Base-by-base conservation (phyloP, 2,888 invertebrate genomes). In the Lepidocyrtoides sp. region DNA sequence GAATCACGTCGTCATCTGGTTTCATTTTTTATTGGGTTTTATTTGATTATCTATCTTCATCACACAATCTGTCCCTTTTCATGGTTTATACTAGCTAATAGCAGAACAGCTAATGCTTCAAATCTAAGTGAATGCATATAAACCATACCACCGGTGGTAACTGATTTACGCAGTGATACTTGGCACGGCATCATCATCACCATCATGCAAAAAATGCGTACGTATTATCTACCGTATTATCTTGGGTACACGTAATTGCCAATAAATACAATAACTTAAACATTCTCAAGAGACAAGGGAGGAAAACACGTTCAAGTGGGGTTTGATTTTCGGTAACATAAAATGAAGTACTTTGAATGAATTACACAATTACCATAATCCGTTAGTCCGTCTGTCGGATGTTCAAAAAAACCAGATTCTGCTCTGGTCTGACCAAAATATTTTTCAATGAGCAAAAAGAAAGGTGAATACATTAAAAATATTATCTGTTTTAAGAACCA, bases 261-360 rank as follows among this genome's bases (percentile, higher is more conserved):
- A 77, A 77, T 77, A 77, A 77, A 77, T 77, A 29, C 23, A 75
- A 75, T 77, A 77, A 26, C 17, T 77, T 54, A n/a, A n/a, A n/a
- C n/a, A n/a, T n/a, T n/a, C n/a, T n/a, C n/a, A n/a, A n/a, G n/a
- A n/a, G n/a, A n/a, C n/a, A n/a, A n/a, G n/a, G n/a, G n/a, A 4
- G 51, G 41, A 82, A 82, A 77, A 77, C 77, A 77, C 77, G 77
- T 77, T 20, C 72, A 85, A 85, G 72, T 85, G 72, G 72, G 77
- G 51, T n/a, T 77, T 54, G 77, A 83, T 83, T 83, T 51, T 85
- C 84, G 84, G 84, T 85, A 85, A 72, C 84, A 85, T 72, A 85
- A 85, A 85, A 72, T 51, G 20, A 57, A 69, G 29, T 32, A 10
- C 82, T 84, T 69, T 54, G 72, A 54, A 72, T 72, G 72, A 69